phyloP scores from a whole-genome alignment of 2,797 vertebrate species.

The Pangasius larnaudii region DNA sequence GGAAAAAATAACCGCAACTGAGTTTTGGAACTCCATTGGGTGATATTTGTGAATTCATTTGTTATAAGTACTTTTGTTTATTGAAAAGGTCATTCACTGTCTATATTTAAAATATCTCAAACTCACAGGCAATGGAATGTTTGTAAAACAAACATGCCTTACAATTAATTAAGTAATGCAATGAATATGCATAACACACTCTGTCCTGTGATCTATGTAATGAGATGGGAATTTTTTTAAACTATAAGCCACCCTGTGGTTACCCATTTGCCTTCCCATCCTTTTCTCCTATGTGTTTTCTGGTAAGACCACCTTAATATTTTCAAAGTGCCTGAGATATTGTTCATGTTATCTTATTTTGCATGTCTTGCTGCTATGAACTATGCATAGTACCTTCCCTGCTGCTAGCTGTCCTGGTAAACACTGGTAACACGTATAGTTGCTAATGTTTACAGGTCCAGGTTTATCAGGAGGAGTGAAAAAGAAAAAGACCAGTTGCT shows the following conservation, averaged over 20 bases:
- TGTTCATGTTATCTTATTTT: not conserved
- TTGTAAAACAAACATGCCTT: not conserved
- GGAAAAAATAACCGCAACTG: not conserved
- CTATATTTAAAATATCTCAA: not conserved
- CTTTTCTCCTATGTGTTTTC: not conserved
- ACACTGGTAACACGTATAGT: not conserved
- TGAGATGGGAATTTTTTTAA: not conserved
- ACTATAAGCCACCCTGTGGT: not conserved
- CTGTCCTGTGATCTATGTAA: not conserved
- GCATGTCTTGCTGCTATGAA: not conserved
- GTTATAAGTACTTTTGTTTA: not conserved
- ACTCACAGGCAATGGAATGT: not conserved
- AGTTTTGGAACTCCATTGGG: not conserved
- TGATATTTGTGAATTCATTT: not conserved
- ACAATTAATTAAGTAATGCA: not conserved
- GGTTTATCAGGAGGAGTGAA: not conserved
- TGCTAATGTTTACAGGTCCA: not conserved
- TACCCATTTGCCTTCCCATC: not conserved
- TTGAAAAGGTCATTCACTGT: not conserved
- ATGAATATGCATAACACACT: not conserved
- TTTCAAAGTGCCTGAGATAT: not conserved
- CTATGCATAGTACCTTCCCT: not conserved
- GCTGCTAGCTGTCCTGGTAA: not conserved
- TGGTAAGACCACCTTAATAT: not conserved
- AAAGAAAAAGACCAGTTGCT: conserved; percentile 12